Evolutionary conservation across 2,113 vertebrate species (phyloP), one percentile per base, ranked within the genome.

Genomic region (Dicaeum eximium): DNA sequence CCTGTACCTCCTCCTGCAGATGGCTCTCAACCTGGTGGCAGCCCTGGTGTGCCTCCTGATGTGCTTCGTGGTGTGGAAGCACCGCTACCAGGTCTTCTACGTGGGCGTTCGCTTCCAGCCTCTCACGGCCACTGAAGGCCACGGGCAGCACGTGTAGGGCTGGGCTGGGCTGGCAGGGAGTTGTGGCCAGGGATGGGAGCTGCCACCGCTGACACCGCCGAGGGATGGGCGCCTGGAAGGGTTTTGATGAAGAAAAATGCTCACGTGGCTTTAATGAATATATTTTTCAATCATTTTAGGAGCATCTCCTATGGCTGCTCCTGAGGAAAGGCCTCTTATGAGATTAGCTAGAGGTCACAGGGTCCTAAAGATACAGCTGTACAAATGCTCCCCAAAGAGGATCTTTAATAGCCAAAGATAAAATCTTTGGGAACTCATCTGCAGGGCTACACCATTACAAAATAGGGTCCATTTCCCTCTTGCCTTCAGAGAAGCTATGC

Each of bases 41-140:
- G 98, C 98, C 4, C 78, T 99, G 3, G 97, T 99, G 93, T 99
- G 99, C 40, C 97, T 99, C 37, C 17, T 89, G 2, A 98, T 97
- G 2, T 98, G 98, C 94, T 99, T 99, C 21, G 94, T 99, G 95
- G 98, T 99, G 99, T 99, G 99, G 99, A 99, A 99, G 90, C 98
- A 99, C 92, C 98, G 99, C 33, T 99, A 99, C 94, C 99, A 99
- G 97, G 98, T 99, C 80, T 99, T 99, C 93, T 99, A 99, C 1
- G 98, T 98, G 30, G 99, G 99, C 2, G 90, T 97, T 40, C 97
- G 98, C 94, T 97, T 98, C 21, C 93, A 97, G 40, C 96, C 98
- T 7, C 71, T 97, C 8, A 35, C 67, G 4, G 44, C 96, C 28
- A 54, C 97, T 1, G 90, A 97, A n/a, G 93, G 96, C 78, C 97